Conservation (phyloP, 2,888 invertebrate genomes). For the Hirtodrosophila alboralis region DNA sequence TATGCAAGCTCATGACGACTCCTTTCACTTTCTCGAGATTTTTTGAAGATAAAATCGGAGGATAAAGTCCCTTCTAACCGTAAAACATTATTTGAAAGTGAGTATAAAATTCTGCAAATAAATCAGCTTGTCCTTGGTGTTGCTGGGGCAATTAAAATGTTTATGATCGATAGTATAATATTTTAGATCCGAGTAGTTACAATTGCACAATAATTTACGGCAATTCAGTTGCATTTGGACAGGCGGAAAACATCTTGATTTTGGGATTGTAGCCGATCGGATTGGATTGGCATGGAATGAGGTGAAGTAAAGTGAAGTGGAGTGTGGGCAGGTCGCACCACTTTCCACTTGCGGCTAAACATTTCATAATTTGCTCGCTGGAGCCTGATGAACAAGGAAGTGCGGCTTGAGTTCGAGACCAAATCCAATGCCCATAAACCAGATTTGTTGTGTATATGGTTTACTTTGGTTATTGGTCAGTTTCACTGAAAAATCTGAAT, state of each 20-base stretch:
- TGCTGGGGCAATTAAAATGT: conserved; percentile 54
- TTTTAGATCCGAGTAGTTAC: conserved; percentile 16
- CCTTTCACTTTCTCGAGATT: conserved; percentile 68
- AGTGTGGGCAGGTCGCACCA: conserved; percentile 39
- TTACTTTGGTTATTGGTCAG: conserved; percentile 58
- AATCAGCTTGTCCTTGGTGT: background rate
- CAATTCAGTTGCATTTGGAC: conserved; percentile 63
- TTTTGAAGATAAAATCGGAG: conserved; percentile 52
- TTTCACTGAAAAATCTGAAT: conserved; percentile 65
- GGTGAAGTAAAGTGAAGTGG: background rate
- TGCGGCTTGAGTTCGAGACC: conserved; percentile 36
- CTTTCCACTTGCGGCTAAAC: conserved; percentile 48
- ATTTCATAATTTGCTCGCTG: conserved; percentile 63
- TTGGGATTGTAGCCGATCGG: conserved; percentile 12
- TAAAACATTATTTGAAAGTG: background rate
- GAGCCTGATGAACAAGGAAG: conserved; percentile 58
- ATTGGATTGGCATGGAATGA: conserved; percentile 4
- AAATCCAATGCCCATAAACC: conserved; percentile 59
- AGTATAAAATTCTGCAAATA: background rate
- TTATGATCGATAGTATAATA: conserved; percentile 20
- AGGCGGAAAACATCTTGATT: conserved; percentile 68
- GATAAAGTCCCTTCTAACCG: conserved; percentile 26
- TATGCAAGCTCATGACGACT: conserved; percentile 65
- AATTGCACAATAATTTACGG: conserved; percentile 51
- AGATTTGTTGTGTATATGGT: conserved; percentile 50